phyloP scores from a whole-genome alignment of 2,113 vertebrate species.

The Falcunculus frontatus region DNA sequence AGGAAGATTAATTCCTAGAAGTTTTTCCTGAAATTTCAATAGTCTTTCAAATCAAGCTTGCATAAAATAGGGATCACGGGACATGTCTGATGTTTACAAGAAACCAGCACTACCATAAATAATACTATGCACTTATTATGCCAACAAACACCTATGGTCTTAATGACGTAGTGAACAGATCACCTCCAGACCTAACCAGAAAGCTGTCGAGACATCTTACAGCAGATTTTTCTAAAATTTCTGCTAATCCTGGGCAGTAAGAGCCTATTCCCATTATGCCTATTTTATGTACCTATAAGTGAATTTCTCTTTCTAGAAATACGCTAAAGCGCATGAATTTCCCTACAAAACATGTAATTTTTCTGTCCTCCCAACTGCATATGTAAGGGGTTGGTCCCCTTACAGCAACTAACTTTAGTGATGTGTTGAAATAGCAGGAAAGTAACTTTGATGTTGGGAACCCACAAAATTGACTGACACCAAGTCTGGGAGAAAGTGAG shows the following conservation, averaged over 20 bases:
- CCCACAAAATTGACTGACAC: not conserved
- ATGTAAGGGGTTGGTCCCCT: not conserved
- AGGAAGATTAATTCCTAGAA: slow-evolving; percentile 29
- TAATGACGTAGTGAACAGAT: not conserved
- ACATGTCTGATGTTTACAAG: not conserved
- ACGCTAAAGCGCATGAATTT: not conserved
- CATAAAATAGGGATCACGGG: not conserved
- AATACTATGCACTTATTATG: not conserved
- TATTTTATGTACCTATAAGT: not conserved
- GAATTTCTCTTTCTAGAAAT: not conserved
- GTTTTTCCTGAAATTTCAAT: slow-evolving; percentile 13
- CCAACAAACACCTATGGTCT: not conserved
- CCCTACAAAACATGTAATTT: not conserved
- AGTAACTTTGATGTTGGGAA: not conserved
- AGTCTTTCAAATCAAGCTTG: not conserved
- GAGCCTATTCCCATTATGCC: not conserved
- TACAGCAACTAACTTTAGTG: not conserved
- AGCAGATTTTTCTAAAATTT: not conserved
- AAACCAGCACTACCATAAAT: not conserved
- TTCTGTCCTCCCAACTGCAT: not conserved
- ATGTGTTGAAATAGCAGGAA: not conserved
- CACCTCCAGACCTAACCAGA: not conserved
- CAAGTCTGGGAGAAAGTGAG: not conserved
- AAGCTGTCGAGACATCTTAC: not conserved
- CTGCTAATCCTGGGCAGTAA: not conserved